phyloP scores from a whole-genome alignment of 2,888 invertebrate species.

The Cecidostiba fungosa region DNA sequence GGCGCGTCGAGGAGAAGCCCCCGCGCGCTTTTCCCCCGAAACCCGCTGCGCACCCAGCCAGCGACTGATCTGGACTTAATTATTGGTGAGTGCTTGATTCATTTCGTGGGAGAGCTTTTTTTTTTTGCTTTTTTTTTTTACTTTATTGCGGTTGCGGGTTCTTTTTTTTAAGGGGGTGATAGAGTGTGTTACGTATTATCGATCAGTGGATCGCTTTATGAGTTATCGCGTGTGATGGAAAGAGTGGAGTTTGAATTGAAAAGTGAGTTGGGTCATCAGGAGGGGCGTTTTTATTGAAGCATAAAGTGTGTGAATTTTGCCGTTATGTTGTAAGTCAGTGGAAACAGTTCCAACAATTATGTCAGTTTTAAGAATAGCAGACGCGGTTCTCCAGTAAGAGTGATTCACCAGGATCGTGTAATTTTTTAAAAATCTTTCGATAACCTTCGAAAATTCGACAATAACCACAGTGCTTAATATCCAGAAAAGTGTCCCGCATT shows the following conservation, averaged over 20 bases:
- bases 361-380: no score
- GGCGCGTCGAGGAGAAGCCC: slow-evolving; percentile 49
- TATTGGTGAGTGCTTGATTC: slow-evolving; percentile 77
- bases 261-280: not conserved
- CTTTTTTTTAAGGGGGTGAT: not conserved
- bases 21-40: slow-evolving; percentile 68
- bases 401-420: no score
- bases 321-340: no score
- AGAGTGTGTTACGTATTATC: not conserved
- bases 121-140: not conserved
- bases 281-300: no score
- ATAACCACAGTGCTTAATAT: no score
- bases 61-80: slow-evolving; percentile 78
- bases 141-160: not conserved
- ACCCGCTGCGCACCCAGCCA: slow-evolving; percentile 76
- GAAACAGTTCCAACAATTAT: no score
- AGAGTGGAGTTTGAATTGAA: no score
- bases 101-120: not conserved
- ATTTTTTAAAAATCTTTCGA: no score
- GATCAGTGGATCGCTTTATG: not conserved
- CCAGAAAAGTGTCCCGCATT: not conserved
- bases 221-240: not conserved
- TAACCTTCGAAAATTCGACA: not conserved
- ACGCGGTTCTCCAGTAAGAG: no score
- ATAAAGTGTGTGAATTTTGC: no score